phyloP scores from a whole-genome alignment of 2,888 invertebrate genomes.

The Caenorhabditis sp. region DNA sequence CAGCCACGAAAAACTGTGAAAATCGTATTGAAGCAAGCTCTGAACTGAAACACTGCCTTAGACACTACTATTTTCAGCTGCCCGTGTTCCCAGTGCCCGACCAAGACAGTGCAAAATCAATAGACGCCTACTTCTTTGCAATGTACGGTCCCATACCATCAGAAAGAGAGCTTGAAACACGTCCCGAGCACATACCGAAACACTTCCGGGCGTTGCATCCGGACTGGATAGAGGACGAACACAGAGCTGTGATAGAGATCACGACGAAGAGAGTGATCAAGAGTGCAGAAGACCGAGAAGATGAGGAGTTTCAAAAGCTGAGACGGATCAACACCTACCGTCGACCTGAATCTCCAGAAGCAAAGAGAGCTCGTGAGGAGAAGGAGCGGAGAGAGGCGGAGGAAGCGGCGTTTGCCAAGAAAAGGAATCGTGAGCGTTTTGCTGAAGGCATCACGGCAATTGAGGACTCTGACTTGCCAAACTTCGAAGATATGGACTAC shows the following conservation, averaged over 20 bases:
- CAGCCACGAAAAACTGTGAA: no score
- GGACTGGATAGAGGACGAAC: slow-evolving; percentile 50
- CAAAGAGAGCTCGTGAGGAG: slow-evolving; percentile 1
- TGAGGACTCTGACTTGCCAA: slow-evolving; percentile 26
- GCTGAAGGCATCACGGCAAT: slow-evolving; percentile 22
- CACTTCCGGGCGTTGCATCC: slow-evolving; percentile 43
- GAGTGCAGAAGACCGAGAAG: slow-evolving; percentile 24
- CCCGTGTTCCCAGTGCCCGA: slow-evolving; percentile 50
- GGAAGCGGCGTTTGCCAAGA: slow-evolving; percentile 28
- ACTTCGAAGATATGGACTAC: slow-evolving; percentile 44
- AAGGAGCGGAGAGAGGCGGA: slow-evolving; percentile 17
- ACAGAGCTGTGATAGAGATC: slow-evolving; percentile 7
- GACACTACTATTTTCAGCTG: slow-evolving; percentile 40
- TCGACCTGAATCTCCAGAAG: slow-evolving; percentile 39
- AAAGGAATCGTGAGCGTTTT: slow-evolving; percentile 34
- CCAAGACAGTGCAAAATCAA: slow-evolving; percentile 5
- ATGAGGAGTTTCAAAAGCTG: slow-evolving; percentile 43
- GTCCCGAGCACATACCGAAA: slow-evolving; percentile 27
- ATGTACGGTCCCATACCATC: slow-evolving; percentile 58
- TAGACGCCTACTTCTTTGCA: slow-evolving; percentile 22
- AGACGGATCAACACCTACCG: slow-evolving; percentile 45
- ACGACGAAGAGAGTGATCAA: slow-evolving; percentile 1
- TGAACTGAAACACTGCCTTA: no score
- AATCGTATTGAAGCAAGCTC: not conserved
- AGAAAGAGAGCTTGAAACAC: slow-evolving; percentile 44